Evolutionary conservation across 1,140 invertebrate species (phyloP).

Genomic region (Neodiprion virginianus): DNA sequence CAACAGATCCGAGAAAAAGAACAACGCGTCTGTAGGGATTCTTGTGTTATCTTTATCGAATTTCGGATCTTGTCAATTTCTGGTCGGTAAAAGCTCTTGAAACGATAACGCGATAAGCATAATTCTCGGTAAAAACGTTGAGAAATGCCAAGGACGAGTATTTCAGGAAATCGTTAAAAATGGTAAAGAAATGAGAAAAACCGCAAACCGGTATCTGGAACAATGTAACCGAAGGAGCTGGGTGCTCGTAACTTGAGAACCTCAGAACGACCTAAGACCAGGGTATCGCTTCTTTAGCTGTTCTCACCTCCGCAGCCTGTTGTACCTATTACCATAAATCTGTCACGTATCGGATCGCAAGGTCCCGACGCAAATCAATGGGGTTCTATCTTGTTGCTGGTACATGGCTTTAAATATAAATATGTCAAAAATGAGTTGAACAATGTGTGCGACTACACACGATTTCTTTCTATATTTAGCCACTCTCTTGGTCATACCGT

Average conservation of each 20-base stretch:
- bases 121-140: no score
- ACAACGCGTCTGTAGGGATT: background rate
- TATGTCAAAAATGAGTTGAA: no score
- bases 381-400: no score
- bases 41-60: background rate
- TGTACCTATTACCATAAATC: no score
- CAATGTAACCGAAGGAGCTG: background rate
- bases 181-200: background rate
- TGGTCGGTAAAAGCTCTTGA: no score
- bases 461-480: no score
- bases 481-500: no score
- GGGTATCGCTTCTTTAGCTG: background rate
- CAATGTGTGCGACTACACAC: no score
- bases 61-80: background rate
- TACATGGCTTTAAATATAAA: no score
- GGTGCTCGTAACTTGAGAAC: background rate
- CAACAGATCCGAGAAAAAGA: background rate
- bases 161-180: no score
- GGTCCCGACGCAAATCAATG: background rate
- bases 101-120: no score
- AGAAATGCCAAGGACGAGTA: no score
- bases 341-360: background rate
- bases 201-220: background rate
- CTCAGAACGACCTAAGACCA: background rate
- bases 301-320: background rate